Base-by-base conservation (phyloP, 1,140 invertebrate genomes). In the Sogatella furcifera region DNA sequence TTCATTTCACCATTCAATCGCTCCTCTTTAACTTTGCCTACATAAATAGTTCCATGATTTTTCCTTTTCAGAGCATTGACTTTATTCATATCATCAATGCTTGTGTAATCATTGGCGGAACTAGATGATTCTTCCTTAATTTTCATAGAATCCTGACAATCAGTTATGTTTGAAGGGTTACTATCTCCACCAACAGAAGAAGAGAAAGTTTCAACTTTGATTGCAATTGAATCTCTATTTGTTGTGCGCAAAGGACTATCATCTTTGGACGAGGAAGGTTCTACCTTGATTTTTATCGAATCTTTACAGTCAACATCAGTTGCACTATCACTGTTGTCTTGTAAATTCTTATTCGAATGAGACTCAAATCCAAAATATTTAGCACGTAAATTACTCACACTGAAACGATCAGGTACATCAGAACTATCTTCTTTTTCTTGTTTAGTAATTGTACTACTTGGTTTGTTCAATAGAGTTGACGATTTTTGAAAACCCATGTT, bases 11-110 rank as follows among this genome's bases (percentile, higher is more conserved):
- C 24, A 28, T 13, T n/a, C 19, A 17, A 14, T 3, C 10, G 11
- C 11, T 13, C 49, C 15, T 19, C 19, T 14, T 17, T 52, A 3
- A 15, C 5, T 2, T 15, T 46, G 9, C 19, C 43, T 57, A 14
- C 38, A 46, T 17, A 59, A 77, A 77, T 15, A 77, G 65, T 52
- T 69, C 75, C 67, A 74, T 72, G 21, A 76, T 71, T 71, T 76
- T 77, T 69, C 74, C 67, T 70, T 76, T 78, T 61, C 60, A 52
- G 69, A 67, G 14, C 24, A 28, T 28, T 28, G 6, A 28, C 6
- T 28, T 28, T 28, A 28, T 28, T 28, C 24, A 28, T 4, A 28
- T 28, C 24, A 28, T 28, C 24, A 28, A 28, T 6, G 24, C 6
- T 28, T 28, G 24, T 28, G 2, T 28, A 4, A 28, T 28, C 24